Evolutionary conservation across 1,140 invertebrate species (phyloP).

Genomic region (Zaprionus lachaisei): DNA sequence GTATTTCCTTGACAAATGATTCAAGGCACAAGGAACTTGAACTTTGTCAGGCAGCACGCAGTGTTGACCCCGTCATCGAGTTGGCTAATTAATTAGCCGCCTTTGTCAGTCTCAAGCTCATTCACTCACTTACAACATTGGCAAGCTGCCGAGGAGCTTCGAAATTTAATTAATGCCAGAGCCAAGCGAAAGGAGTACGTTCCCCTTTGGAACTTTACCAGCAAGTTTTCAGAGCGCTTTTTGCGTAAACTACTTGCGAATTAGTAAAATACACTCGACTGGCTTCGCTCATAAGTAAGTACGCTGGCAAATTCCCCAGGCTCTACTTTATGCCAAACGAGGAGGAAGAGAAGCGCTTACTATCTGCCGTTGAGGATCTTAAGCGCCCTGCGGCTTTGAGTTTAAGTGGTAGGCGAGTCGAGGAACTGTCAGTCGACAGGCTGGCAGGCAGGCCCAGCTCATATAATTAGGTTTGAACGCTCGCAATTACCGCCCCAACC

Average conservation of each 20-base stretch:
- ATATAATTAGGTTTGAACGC: slow-evolving; percentile 64
- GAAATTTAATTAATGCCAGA: slow-evolving; percentile 71
- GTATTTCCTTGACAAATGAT: slow-evolving; percentile 68
- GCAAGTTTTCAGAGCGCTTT: slow-evolving; percentile 34
- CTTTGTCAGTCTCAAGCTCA: slow-evolving; percentile 49
- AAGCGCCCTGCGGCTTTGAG: slow-evolving; percentile 25
- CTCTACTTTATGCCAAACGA: slow-evolving; percentile 50
- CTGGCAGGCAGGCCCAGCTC: slow-evolving; percentile 1
- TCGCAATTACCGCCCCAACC: slow-evolving; percentile 38
- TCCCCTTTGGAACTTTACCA: slow-evolving; percentile 26
- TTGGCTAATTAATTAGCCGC: slow-evolving; percentile 71
- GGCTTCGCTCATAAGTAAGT: slow-evolving; percentile 33
- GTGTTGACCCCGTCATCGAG: slow-evolving; percentile 65
- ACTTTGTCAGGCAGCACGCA: slow-evolving; percentile 2
- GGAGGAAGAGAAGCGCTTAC: slow-evolving; percentile 2
- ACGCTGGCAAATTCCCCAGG: slow-evolving; percentile 47
- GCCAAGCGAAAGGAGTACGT: slow-evolving; percentile 17
- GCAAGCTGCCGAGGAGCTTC: slow-evolving; percentile 45
- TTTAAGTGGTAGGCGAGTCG: slow-evolving; percentile 9
- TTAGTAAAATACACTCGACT: slow-evolving; percentile 44
- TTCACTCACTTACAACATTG: slow-evolving; percentile 2
- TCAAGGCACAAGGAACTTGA: background rate
- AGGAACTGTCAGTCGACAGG: background rate
- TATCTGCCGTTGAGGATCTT: slow-evolving; percentile 38
- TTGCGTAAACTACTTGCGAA: slow-evolving; percentile 32